Percentiles rank a stretch among this genome's conserved stretches.
These are phyloP conservation scores for Dermolepida albohirtum DNA, from an alignment of 2,888 invertebrate species.

Conservation along the genomic window DNA sequence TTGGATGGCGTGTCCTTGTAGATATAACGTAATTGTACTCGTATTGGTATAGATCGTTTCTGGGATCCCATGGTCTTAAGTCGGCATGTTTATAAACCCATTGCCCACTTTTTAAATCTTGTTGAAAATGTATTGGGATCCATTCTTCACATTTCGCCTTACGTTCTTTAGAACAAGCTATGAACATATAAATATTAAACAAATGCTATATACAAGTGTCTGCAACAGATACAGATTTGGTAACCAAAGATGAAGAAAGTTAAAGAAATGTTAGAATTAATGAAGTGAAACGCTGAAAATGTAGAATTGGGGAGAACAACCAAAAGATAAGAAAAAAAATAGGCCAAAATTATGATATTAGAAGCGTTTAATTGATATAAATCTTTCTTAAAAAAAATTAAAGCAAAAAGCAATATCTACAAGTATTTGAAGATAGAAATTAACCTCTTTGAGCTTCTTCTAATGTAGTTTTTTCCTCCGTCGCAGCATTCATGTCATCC, in stretches of 20 bases:
- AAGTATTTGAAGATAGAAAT: neutral
- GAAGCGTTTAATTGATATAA: no score
- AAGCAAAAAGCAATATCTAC: no score
- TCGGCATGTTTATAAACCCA: conserved; percentile 86
- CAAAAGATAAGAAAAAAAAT: no score
- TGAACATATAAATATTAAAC: conserved; percentile 15
- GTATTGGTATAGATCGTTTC: conserved; percentile 88
- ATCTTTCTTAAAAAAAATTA: no score
- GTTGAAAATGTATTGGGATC: conserved; percentile 80
- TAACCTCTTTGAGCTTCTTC: conserved; percentile 85
- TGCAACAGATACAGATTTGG: no score
- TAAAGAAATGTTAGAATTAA: no score
- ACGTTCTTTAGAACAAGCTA: conserved; percentile 74
- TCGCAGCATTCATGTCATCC: conserved; percentile 89
- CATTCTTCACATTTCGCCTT: conserved; percentile 75
- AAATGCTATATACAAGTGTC: no score
- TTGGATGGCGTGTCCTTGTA: conserved; percentile 81
- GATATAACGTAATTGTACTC: conserved; percentile 84
- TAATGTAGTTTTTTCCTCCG: conserved; percentile 89
- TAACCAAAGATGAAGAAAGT: no score
- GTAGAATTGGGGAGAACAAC: no score
- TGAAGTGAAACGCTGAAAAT: no score
- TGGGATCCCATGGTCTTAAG: conserved; percentile 88
- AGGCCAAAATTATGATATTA: no score
- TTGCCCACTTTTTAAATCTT: conserved; percentile 66